phyloP scores from a whole-genome alignment of 2,113 vertebrate species.

The Nothocercus nigrocapillus region DNA sequence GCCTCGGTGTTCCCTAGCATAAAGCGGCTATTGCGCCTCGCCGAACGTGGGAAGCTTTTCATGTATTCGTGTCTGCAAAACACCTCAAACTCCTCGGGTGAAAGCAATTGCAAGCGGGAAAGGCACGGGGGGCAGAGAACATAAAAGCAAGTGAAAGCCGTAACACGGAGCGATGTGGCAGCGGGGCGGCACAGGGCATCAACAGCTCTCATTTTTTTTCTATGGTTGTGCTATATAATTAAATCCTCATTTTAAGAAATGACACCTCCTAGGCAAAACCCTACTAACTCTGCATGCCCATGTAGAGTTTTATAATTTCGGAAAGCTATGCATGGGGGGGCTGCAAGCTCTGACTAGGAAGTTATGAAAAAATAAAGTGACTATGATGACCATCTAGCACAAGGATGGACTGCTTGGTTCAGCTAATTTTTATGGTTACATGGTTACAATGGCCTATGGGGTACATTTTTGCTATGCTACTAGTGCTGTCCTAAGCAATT shows the following conservation, averaged over 20 bases:
- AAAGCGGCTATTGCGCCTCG: neutral
- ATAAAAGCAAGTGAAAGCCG: neutral
- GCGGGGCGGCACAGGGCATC: accelerated
- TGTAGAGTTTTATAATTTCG: neutral
- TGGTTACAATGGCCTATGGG: neutral
- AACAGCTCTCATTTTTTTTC: neutral
- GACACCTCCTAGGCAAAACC: neutral
- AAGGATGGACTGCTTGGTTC: neutral
- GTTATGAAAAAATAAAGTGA: neutral
- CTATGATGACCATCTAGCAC: neutral
- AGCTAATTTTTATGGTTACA: neutral
- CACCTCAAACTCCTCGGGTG: neutral
- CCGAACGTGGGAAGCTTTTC: neutral
- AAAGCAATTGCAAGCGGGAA: neutral
- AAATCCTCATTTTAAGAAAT: neutral
- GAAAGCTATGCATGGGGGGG: accelerated
- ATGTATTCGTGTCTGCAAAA: accelerated
- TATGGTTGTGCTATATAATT: neutral
- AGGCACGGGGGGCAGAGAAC: neutral
- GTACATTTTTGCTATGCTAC: neutral
- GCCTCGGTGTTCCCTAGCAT: neutral
- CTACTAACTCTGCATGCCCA: neutral
- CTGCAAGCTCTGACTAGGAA: neutral
- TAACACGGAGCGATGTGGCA: neutral
- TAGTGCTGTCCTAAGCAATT: neutral